Conservation (phyloP, 2,113 vertebrate genomes). For the Chauna torquata region DNA sequence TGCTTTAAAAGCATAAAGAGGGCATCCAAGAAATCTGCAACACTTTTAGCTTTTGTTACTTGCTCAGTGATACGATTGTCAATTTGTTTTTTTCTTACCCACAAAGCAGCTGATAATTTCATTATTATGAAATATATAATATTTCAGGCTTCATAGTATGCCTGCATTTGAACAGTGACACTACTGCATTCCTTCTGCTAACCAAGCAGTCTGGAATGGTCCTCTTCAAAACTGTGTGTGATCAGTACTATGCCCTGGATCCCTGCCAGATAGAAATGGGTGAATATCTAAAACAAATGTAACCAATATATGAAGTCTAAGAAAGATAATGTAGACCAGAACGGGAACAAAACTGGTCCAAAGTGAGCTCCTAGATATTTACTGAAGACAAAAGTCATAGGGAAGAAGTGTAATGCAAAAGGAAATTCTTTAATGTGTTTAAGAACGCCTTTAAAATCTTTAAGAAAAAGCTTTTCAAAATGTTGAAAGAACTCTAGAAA, state of each 20-base stretch:
- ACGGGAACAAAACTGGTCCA: not conserved
- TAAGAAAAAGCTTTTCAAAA: not conserved
- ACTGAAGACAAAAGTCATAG: not conserved
- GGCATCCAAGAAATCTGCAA: not conserved
- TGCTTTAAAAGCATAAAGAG: not conserved
- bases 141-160: not conserved
- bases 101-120: not conserved
- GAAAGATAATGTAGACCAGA: not conserved
- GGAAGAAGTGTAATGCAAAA: not conserved
- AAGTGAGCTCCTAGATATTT: not conserved
- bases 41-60: not conserved
- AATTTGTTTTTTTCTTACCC: not conserved
- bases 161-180: not conserved
- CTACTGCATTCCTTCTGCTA: not conserved
- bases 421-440: not conserved
- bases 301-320: not conserved
- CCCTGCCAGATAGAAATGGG: not conserved
- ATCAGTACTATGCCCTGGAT: not conserved
- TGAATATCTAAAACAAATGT: not conserved
- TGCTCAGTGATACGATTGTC: not conserved
- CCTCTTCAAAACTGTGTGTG: not conserved
- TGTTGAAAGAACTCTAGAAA: not conserved
- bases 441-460: not conserved
- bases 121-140: not conserved
- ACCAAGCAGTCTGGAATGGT: not conserved